Evolutionary conservation across 1,140 invertebrate genomes (phyloP).

Genomic region (Procambarus clarkii): DNA sequence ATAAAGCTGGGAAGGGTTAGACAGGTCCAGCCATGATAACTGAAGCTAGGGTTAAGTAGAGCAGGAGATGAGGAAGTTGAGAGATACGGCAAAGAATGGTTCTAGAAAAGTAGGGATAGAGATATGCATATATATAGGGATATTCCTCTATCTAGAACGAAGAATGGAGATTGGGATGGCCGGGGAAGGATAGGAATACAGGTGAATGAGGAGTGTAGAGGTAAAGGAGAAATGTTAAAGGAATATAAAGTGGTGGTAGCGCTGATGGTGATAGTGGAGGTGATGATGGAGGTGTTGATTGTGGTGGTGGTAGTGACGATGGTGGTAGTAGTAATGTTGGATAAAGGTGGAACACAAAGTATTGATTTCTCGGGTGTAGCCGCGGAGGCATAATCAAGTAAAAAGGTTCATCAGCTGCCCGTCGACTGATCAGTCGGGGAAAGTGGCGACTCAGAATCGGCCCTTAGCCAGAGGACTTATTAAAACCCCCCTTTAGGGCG

Average conservation of each 20-base stretch:
- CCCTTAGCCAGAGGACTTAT: background rate
- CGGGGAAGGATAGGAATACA: background rate
- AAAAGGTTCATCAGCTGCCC: background rate
- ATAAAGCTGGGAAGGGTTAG: no score
- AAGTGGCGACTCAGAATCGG: background rate
- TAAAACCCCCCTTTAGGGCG: no score
- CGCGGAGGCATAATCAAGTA: background rate
- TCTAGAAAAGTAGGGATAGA: no score
- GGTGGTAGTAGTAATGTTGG: background rate
- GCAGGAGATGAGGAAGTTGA: no score
- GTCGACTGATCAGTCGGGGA: background rate
- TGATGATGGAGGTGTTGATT: background rate
- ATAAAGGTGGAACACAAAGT: background rate
- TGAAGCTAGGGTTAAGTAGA: no score
- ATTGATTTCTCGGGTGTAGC: background rate
- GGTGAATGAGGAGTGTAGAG: background rate
- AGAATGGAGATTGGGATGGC: no score
- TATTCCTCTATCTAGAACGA: no score
- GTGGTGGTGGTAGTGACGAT: background rate
- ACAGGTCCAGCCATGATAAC: no score
- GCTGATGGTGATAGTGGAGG: background rate
- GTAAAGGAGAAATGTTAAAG: background rate
- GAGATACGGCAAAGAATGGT: no score
- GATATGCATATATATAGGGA: no score
- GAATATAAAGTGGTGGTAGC: background rate